A percentile compares a stretch with the other conserved stretches of the same genome.
phyloP scores from a whole-genome alignment of 1,140 invertebrate genomes.

The Asobara japonica region DNA sequence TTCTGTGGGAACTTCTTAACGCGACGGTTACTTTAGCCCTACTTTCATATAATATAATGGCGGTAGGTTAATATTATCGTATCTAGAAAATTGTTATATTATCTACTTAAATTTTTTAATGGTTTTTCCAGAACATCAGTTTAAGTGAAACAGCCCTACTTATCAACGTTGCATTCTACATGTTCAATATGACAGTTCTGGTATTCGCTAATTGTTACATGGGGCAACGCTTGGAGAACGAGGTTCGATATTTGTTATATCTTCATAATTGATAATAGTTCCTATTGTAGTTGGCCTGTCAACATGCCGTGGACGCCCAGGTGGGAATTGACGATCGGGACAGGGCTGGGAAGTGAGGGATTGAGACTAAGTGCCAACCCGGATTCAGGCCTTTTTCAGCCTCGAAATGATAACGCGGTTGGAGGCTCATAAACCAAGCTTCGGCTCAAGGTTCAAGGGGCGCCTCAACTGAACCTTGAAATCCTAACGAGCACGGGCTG shows the following conservation, averaged over 20 bases:
- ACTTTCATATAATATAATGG: not conserved
- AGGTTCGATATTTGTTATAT: not conserved
- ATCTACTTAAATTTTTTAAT: not conserved
- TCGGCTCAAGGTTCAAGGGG: no score
- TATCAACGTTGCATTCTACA: not conserved
- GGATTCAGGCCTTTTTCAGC: no score
- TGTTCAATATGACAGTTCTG: not conserved
- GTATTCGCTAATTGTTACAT: not conserved
- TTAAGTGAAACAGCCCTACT: not conserved
- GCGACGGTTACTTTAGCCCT: not conserved
- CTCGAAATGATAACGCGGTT: no score
- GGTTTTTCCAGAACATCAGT: not conserved
- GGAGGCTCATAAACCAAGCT: no score
- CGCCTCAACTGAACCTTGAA: no score
- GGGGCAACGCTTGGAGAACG: not conserved
- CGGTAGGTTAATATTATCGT: not conserved
- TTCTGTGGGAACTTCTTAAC: not conserved
- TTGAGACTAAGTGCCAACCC: no score
- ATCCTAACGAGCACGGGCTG: no score
- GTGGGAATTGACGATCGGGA: no score
- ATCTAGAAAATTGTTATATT: not conserved
- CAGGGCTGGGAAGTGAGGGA: no score
- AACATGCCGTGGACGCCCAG: no score
- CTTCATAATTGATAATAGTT: not conserved
- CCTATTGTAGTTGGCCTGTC: no score